These are phyloP conservation scores for Papio anubis DNA, from an alignment of 2,113 vertebrate genomes.

Conservation along the genomic window DNA sequence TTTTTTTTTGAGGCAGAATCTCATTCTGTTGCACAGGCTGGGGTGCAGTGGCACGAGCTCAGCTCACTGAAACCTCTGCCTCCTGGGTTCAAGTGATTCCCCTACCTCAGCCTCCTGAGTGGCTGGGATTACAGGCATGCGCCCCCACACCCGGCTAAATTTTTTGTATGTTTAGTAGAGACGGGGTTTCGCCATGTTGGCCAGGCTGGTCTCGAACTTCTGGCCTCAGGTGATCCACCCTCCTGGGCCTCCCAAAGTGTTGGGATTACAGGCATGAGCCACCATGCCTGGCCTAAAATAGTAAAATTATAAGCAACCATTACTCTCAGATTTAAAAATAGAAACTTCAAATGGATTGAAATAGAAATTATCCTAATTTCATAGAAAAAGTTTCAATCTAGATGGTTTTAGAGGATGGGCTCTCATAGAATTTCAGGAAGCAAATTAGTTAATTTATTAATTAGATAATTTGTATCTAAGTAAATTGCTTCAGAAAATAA, in stretches of 20 bases:
- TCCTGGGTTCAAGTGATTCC: neutral
- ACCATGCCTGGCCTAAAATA: neutral
- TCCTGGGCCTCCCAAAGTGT: neutral
- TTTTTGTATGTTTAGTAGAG: neutral
- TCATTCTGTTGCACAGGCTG: neutral
- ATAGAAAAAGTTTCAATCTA: neutral
- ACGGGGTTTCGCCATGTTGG: neutral
- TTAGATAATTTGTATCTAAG: neutral
- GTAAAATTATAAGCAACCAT: neutral
- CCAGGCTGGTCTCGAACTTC: neutral
- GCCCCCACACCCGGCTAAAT: neutral
- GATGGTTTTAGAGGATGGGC: neutral
- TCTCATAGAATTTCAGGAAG: neutral
- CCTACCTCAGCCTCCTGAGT: neutral
- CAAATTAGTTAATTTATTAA: neutral
- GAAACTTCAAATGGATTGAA: neutral
- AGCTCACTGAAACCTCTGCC: neutral
- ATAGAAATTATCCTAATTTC: neutral
- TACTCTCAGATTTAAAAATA: neutral
- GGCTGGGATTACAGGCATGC: neutral
- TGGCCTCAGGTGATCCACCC: neutral
- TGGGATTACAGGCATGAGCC: no score
- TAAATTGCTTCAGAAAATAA: neutral
- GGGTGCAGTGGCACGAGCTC: neutral
- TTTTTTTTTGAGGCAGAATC: neutral